Conservation (phyloP, 2,888 invertebrate species). For the Hecatera dysodea region DNA sequence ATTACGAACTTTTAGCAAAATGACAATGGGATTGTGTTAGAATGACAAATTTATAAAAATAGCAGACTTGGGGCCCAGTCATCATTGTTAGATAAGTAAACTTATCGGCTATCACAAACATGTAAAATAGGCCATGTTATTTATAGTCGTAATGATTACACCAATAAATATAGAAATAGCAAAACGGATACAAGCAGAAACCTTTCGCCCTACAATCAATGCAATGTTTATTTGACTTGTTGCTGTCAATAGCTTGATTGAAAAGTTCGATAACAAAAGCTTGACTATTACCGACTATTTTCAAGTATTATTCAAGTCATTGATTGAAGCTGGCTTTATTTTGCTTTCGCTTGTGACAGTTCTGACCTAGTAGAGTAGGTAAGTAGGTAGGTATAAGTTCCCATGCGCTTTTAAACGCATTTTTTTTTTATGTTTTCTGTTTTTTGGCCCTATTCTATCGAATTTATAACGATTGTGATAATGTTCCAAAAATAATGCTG, state of each 20-base stretch:
- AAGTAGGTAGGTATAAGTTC: background rate
- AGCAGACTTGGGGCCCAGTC: too few species aligned
- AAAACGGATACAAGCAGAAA: constrained; percentile 13
- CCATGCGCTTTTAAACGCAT: background rate
- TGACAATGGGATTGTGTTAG: too few species aligned
- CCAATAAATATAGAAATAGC: background rate
- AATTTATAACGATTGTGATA: too few species aligned
- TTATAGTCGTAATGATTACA: background rate
- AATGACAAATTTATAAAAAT: too few species aligned
- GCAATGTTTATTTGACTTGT: constrained; percentile 42
- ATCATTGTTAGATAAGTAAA: too few species aligned
- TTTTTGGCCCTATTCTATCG: too few species aligned
- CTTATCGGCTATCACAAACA: too few species aligned
- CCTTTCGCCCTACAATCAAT: constrained; percentile 40
- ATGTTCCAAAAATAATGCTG: too few species aligned
- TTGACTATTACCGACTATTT: constrained; percentile 17
- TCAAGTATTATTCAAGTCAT: constrained; percentile 40
- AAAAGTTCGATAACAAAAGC: constrained; percentile 23
- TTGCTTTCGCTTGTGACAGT: constrained; percentile 25
- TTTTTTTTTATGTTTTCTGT: background rate
- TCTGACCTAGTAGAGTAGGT: background rate
- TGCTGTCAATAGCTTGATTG: constrained; percentile 47
- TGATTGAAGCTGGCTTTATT: constrained; percentile 4
- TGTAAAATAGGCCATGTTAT: background rate
- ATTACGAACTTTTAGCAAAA: too few species aligned